Evolutionary conservation across 2,113 vertebrate genomes (phyloP), one percentile per base, ranked within the genome.

Genomic region (Centropus bengalensis): DNA sequence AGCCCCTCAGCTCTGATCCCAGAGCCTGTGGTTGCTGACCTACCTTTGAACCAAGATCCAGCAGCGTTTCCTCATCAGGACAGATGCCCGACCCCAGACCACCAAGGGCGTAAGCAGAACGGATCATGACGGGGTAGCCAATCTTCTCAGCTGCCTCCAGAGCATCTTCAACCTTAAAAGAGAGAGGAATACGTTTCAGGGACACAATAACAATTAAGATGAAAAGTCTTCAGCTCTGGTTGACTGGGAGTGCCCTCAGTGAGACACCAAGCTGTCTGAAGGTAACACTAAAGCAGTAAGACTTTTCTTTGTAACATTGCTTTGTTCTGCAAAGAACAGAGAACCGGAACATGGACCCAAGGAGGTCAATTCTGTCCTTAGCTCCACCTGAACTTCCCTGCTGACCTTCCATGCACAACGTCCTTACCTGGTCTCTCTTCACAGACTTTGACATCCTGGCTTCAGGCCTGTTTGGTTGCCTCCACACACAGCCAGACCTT

Each of bases 71-170:
- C 94, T 96, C 98, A 91, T 98, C 96, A 51, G 96, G 95, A 95
- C 99, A 99, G 60, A 99, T 96, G 40, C 99, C 99, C 23, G 99
- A 99, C 24, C 99, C 99, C 70, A 99, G 97, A 14, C 99, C 99
- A 21, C 99, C 99, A 30, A 99, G 97, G 12, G 99, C 99, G 20
- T 99, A 99, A 47, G 99, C 99, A 33, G 99, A 99, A 27, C 99
- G 98, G 47, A 99, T 96, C 99, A 99, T 99, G 84, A 99, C 99
- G 1, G 99, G 99, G 79, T 99, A 99, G 30, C 98, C 98, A 42
- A 99, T 99, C 80, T 97, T 85, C 77, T 99, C 98, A 45, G 99
- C 99, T 23, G 99, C 99, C 91, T 98, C 97, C 56, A 99, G 86
- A 26, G 99, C 99, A 89, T 98, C 98, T 79, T 98, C 98, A 88